Evolutionary conservation across 1,140 invertebrate species (phyloP), one percentile per base, ranked within the genome.

Genomic region (Ridgeia piscesae): DNA sequence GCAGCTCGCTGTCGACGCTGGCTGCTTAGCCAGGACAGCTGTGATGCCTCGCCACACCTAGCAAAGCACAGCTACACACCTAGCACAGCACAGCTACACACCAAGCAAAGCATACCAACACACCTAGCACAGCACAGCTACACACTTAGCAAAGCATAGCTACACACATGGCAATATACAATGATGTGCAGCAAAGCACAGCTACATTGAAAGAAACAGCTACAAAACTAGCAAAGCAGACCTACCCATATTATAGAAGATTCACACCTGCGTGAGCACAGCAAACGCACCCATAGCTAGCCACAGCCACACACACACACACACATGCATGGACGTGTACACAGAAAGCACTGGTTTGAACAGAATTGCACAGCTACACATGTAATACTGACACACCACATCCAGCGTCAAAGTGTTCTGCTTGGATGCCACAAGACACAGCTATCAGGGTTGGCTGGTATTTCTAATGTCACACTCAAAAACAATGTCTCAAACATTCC

Each of bases 1-100:
- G 92, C 33, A 14, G 92, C 93, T 34, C 48, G 48, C 88, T 93
- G 92, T 48, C 92, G 91, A 92, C 94, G 93, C 92, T 94, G 93
- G 42, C 92, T 92, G 90, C 88, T 93, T 48, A 94, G 91, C 94
- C 94, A 94, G 31, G 93, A 93, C 42, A 93, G 92, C 89, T 94
- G 94, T 1, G 94, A 94, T 91, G 93, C 91, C 58, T 93, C 93
- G 92, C 34, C 33, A 93, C 89, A 27, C 58, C 88, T 33, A 88
- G 33, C n/a, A 90, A 35, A 34, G 89, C 58, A 90, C 17, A 92
- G 35, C 89, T 90, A 92, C 33, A 92, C 21, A 90, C 33, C 50
- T 34, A 89, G 17, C 9, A 33, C n/a, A 35, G 88, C 92, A 91
- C 9, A 90, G 31, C 89, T 34, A 92, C 34, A 90, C 33, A 34